Percentiles rank a stretch among this genome's conserved stretches.
Conservation (phyloP, 2,113 vertebrate species). For the Bagarius yarrelli region DNA sequence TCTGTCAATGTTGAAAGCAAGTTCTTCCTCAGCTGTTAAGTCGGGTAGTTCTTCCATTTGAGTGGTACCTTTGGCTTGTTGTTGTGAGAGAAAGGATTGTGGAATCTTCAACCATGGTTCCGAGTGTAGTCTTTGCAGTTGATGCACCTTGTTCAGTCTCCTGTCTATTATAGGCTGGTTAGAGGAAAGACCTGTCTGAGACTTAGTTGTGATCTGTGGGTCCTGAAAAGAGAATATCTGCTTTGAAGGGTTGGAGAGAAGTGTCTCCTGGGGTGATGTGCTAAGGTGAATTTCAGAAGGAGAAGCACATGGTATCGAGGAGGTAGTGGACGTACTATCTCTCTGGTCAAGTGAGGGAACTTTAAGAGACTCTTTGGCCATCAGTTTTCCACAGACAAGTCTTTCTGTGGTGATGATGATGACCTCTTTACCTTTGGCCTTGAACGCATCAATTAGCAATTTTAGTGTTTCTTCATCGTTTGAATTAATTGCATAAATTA, state of each 20-base stretch:
- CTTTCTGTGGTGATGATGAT: slow-evolving; percentile 87
- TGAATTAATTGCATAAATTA: slow-evolving; percentile 82
- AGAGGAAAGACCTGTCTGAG: slow-evolving; percentile 68
- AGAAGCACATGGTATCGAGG: slow-evolving; percentile 63
- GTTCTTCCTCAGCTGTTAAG: slow-evolving; percentile 68
- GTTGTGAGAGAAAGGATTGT: slow-evolving; percentile 63
- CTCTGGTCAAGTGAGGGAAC: slow-evolving; percentile 66
- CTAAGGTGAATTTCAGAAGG: slow-evolving; percentile 80
- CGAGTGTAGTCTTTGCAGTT: slow-evolving; percentile 71
- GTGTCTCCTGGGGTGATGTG: slow-evolving; percentile 58
- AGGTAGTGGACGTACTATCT: slow-evolving; percentile 47
- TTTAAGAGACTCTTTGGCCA: slow-evolving; percentile 78
- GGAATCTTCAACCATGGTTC: slow-evolving; percentile 81
- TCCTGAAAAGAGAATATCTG: slow-evolving; percentile 67
- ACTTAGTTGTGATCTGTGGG: slow-evolving; percentile 42
- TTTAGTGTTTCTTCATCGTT: slow-evolving; percentile 80
- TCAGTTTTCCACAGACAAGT: slow-evolving; percentile 70
- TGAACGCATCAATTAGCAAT: slow-evolving; percentile 84
- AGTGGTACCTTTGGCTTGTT: slow-evolving; percentile 62
- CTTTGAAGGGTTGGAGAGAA: slow-evolving; percentile 60
- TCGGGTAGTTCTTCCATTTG: slow-evolving; percentile 69
- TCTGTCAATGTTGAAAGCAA: slow-evolving; percentile 62
- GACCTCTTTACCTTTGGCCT: slow-evolving; percentile 85
- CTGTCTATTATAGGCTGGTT: slow-evolving; percentile 52
- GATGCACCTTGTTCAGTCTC: slow-evolving; percentile 58